A percentile compares a stretch with the other conserved stretches of the same genome.
phyloP scores from a whole-genome alignment of 2,888 invertebrate species.

The Chrysolina americana region DNA sequence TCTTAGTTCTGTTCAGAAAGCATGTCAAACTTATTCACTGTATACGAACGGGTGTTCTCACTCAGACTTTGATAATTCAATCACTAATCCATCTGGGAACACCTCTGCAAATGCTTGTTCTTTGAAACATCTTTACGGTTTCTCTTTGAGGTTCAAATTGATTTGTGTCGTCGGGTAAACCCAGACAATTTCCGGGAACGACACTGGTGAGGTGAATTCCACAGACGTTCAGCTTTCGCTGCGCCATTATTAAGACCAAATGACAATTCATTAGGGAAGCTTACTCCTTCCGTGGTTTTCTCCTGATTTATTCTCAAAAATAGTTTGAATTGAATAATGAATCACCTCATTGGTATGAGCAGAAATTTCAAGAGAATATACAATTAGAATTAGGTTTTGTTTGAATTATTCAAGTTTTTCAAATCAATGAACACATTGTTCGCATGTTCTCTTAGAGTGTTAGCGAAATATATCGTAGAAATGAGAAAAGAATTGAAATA shows the following conservation, averaged over 20 bases:
- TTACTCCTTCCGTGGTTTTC: slow-evolving; percentile 40
- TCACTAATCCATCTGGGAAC: background rate
- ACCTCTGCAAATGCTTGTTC: background rate
- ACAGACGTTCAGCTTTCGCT: slow-evolving; percentile 1
- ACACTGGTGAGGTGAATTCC: slow-evolving; percentile 12
- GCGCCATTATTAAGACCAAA: slow-evolving; percentile 61
- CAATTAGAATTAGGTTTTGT: no score
- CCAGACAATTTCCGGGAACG: background rate
- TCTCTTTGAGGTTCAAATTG: background rate
- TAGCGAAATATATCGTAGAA: no score
- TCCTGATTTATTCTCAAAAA: slow-evolving; percentile 2
- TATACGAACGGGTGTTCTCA: no score
- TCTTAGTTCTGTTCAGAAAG: no score
- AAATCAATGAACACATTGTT: no score
- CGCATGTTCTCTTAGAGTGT: no score
- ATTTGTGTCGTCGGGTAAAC: background rate
- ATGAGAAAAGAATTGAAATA: no score
- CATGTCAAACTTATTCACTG: no score
- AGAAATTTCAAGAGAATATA: background rate
- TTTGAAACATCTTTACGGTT: background rate
- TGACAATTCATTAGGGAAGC: slow-evolving; percentile 61
- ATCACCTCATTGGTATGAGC: background rate
- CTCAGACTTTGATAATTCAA: background rate
- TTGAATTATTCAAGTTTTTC: no score
- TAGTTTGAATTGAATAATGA: slow-evolving; percentile 12